Conservation (phyloP, 2,888 invertebrate species). For the Hyppa rectilinea region DNA sequence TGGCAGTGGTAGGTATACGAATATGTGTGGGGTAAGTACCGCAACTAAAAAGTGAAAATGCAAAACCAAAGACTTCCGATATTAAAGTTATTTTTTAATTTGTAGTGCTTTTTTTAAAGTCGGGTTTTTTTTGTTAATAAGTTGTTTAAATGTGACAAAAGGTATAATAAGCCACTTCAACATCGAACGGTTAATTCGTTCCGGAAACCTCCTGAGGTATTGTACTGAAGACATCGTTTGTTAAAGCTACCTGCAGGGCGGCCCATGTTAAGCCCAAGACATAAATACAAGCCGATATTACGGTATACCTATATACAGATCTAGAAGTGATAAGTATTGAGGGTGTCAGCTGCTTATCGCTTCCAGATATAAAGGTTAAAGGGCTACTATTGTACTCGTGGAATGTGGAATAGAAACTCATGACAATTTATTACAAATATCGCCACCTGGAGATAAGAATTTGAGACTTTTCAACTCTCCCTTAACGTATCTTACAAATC, state of each 20-base stretch:
- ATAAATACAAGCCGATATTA: background rate
- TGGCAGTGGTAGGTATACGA: no score
- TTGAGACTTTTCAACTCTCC: constrained; percentile 52
- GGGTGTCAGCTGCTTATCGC: constrained; percentile 62
- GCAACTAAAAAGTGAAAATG: no score
- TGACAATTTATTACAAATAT: constrained; percentile 59
- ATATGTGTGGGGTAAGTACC: no score
- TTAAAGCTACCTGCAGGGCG: constrained; percentile 17
- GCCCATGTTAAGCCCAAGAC: constrained; percentile 22
- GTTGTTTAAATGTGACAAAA: background rate
- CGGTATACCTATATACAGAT: constrained; percentile 48
- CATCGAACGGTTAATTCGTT: background rate
- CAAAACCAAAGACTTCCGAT: no score
- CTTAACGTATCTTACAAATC: constrained; percentile 35
- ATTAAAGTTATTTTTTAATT: no score
- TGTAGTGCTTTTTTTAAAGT: no score
- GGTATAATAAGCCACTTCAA: background rate
- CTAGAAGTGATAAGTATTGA: constrained; percentile 59
- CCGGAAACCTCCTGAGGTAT: constrained; percentile 8
- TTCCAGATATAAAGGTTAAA: constrained; percentile 57
- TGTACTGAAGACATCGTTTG: constrained; percentile 1
- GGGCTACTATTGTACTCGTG: constrained; percentile 57
- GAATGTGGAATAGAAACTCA: constrained; percentile 62
- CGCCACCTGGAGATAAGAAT: constrained; percentile 52
- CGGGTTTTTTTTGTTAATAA: no score